A percentile compares a stretch with the other conserved stretches of the same genome.
Conservation (phyloP, 1,140 invertebrate species). For the Acromyrmex heyeri region DNA sequence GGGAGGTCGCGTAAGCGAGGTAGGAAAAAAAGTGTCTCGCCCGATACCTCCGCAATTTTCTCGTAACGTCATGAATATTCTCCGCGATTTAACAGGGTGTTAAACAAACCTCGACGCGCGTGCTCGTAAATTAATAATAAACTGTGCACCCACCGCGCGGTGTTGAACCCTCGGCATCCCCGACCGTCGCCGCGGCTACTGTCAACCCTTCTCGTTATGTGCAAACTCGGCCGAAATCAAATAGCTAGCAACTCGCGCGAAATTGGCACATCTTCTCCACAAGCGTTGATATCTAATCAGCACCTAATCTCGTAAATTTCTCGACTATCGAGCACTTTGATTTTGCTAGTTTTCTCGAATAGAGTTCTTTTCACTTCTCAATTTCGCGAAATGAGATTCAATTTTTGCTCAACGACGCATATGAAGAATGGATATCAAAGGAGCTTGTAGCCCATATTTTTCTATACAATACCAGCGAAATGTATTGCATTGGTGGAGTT, state of each 20-base stretch:
- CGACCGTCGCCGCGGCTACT: neutral
- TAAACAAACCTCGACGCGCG: slow-evolving; percentile 66
- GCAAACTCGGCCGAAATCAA: slow-evolving; percentile 28
- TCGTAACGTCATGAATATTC: slow-evolving; percentile 69
- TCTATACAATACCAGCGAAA: neutral
- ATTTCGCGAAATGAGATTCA: neutral
- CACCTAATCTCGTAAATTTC: neutral
- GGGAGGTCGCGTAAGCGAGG: slow-evolving; percentile 10
- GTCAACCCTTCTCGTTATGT: slow-evolving; percentile 42
- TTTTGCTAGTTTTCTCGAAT: neutral
- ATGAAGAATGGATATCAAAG: slow-evolving; percentile 17
- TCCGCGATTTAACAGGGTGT: slow-evolving; percentile 55
- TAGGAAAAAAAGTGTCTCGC: slow-evolving; percentile 42
- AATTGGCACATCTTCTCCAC: neutral
- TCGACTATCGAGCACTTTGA: neutral
- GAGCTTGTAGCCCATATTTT: neutral
- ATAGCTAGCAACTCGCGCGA: neutral
- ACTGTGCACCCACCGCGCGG: neutral
- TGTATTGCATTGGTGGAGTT: slow-evolving; percentile 8
- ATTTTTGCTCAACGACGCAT: slow-evolving; percentile 4
- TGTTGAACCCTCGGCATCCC: slow-evolving; percentile 11
- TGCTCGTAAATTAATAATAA: slow-evolving; percentile 71
- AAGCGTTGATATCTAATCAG: neutral
- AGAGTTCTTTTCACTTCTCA: neutral
- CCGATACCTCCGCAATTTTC: slow-evolving; percentile 68